phyloP scores from a whole-genome alignment of 2,113 vertebrate genomes.

The Tautogolabrus adspersus region DNA sequence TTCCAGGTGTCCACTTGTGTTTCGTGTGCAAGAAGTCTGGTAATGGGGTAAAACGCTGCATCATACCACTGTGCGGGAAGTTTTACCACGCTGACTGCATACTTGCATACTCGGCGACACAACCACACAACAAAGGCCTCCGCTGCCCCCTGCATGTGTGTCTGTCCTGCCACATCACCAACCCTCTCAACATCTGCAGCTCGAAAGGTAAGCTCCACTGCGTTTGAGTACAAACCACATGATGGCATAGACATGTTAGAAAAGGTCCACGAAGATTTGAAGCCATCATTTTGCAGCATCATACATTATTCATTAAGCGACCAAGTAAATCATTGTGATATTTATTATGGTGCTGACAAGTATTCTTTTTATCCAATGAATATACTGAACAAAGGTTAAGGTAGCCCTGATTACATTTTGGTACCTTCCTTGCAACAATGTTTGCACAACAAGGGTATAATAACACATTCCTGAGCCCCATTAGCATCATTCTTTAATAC shows the following conservation, averaged over 20 bases:
- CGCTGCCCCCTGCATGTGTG: constrained; percentile 97
- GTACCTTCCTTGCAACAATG: too few relatives aligned
- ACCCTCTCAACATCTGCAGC: constrained; percentile 90
- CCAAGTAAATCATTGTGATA: too few relatives aligned
- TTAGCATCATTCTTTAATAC: too few relatives aligned
- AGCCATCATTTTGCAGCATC: too few relatives aligned
- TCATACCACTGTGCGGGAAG: constrained; percentile 95
- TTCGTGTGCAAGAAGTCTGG: constrained; percentile 94
- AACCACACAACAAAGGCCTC: constrained; percentile 92
- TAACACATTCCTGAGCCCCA: too few relatives aligned
- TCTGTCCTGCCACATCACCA: constrained; percentile 93
- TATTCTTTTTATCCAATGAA: too few relatives aligned
- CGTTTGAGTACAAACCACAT: not conserved
- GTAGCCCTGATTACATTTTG: too few relatives aligned
- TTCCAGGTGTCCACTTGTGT: constrained; percentile 91
- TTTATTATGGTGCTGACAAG: too few relatives aligned
- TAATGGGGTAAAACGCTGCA: constrained; percentile 92
- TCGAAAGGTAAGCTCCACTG: constrained; percentile 88
- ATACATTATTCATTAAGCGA: too few relatives aligned
- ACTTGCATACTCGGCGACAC: constrained; percentile 87
- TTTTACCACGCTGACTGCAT: constrained; percentile 95
- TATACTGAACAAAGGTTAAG: too few relatives aligned
- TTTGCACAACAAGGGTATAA: too few relatives aligned
- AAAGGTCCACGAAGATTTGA: too few relatives aligned
- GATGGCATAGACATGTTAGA: not conserved